Conservation (phyloP, 2,797 vertebrate genomes). For the Myioborus melanocephalus region DNA sequence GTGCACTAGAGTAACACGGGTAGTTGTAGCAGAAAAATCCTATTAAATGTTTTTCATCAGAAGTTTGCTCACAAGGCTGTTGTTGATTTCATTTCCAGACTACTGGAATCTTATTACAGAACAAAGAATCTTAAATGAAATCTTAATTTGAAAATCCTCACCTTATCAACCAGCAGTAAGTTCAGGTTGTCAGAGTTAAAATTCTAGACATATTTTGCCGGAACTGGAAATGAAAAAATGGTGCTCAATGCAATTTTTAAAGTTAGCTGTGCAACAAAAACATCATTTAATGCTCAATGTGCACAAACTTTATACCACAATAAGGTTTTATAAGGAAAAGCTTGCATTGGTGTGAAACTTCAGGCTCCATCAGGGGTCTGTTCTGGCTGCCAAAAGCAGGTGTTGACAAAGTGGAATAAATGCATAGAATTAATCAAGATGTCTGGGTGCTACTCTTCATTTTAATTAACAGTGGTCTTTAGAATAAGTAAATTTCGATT, state of each 20-base stretch:
- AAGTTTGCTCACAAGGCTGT: neutral
- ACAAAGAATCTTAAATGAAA: conserved; percentile 26
- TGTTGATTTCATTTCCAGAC: neutral
- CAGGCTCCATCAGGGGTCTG: neutral
- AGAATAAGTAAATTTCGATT: neutral
- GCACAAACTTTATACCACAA: neutral
- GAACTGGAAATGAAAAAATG: neutral
- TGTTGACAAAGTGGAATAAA: neutral
- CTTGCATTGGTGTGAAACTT: neutral
- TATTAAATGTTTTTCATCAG: neutral
- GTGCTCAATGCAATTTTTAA: neutral
- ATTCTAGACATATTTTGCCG: neutral
- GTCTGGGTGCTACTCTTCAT: neutral
- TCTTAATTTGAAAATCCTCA: neutral
- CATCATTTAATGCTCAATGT: neutral
- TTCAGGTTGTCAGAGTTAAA: neutral
- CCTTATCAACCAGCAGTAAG: neutral
- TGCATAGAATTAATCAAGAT: neutral
- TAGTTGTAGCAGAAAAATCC: neutral
- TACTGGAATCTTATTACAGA: neutral
- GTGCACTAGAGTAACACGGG: accelerated
- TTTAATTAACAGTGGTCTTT: neutral
- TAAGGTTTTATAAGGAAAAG: neutral
- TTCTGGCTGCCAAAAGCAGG: neutral
- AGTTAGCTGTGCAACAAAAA: neutral